Base-by-base conservation (phyloP, 2,797 vertebrate genomes). In the Ispidina lecontei region DNA sequence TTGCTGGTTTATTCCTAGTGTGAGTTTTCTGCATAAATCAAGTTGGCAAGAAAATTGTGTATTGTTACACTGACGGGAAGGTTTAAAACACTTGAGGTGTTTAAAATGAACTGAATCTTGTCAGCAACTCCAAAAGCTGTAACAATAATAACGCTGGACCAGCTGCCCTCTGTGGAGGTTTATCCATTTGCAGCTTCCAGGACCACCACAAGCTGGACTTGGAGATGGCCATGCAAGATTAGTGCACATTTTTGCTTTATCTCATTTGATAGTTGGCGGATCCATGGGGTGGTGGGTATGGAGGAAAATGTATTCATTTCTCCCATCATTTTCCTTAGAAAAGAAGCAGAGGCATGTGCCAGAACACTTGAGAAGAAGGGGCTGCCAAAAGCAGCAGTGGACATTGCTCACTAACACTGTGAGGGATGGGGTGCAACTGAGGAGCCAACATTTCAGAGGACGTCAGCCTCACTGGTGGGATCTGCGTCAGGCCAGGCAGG, bases 391-490 rank as follows among this genome's bases (percentile, higher is more conserved):
- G 52, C 72, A 55, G 62, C 12, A 58, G 33, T 14, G 18, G 60
- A 29, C 21, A 12, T 20, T 26, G 64, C 12, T 6, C 59, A 25
- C 58, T 44, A 37, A 60, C 0, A 1, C 62, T 46, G 37, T 5
- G 28, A 79, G 18, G 12, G 65, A 31, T 5, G 4, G 28, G n/a
- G 41, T 28, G 43, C 23, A 65, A 37, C 28, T 2, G 3, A 20
- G 6, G 3, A 62, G 58, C 54, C 52, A 62, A 29, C 14, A 33
- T 13, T 47, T 71, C 3, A 1, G 72, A 58, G 43, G 21, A 43
- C 1, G 0, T 47, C 68, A 67, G 56, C 52, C 35, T 52, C 1
- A 0, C 26, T 5, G 12, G 15, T 43, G 47, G 69, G 59, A 70
- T 25, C 74, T 67, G 69, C 9, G 0, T 68, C 73, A 67, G 43